These are phyloP conservation scores for Drosophila nr. fundita DNA, from an alignment of 2,888 invertebrate species.

Conservation along the genomic window DNA sequence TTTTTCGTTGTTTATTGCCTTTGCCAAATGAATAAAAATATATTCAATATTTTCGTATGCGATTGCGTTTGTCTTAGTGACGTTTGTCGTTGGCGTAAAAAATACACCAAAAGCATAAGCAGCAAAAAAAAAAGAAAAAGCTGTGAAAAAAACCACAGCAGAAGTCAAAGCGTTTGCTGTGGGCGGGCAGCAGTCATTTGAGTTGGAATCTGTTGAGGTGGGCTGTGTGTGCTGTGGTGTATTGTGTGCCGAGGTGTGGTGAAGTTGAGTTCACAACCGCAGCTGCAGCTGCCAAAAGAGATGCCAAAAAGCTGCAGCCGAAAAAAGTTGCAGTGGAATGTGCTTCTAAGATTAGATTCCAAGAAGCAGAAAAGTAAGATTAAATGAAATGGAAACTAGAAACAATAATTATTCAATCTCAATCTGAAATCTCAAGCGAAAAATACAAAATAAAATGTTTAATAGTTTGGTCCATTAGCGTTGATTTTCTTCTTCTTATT, in stretches of 20 bases:
- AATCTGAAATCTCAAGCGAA: not conserved
- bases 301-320: slow-evolving; percentile 32
- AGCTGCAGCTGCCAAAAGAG: slow-evolving; percentile 40
- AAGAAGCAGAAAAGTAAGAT: not conserved
- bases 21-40: slow-evolving; percentile 81
- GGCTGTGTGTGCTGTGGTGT: slow-evolving; percentile 37
- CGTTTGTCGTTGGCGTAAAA: slow-evolving; percentile 70
- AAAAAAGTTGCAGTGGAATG: slow-evolving; percentile 37
- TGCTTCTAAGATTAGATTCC: not conserved
- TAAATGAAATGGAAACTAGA: not conserved
- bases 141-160: slow-evolving; percentile 28
- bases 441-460: not conserved
- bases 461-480: not conserved
- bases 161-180: slow-evolving; percentile 57
- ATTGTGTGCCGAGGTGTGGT: slow-evolving; percentile 30
- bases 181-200: slow-evolving; percentile 54
- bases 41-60: slow-evolving; percentile 68
- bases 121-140: slow-evolving; percentile 3
- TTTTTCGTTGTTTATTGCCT: slow-evolving; percentile 70
- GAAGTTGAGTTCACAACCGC: slow-evolving; percentile 46
- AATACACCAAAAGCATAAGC: slow-evolving; percentile 30
- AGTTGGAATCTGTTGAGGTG: slow-evolving; percentile 50
- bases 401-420: not conserved
- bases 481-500: not conserved
- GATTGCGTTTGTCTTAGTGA: slow-evolving; percentile 36